Base-by-base conservation (phyloP, 2,113 vertebrate species). In the Nothocercus julius region DNA sequence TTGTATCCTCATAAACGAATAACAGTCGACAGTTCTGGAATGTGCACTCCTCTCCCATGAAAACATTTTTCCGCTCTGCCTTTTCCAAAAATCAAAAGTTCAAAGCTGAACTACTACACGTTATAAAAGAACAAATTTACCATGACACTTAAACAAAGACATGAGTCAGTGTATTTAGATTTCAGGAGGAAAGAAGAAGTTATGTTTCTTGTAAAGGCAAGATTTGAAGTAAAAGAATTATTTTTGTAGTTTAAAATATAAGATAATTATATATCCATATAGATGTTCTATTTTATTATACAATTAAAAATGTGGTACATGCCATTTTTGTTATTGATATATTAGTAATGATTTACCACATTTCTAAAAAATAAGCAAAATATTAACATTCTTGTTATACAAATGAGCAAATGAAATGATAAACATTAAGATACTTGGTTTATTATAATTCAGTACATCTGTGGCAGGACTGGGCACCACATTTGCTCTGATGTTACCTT, bases 51-150 rank as follows among this genome's bases (percentile, higher is more conserved):
- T 96, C 95, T 97, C 95, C 95, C 59, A 95, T 96, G 90, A 97
- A 97, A 97, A 97, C 17, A 63, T 97, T 98, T 98, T 98, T 98
- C 97, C 95, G 25, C 94, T 95, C 81, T 95, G 95, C 79, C 93
- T 92, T 96, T 96, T 97, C 97, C 97, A 98, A 98, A 97, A 97
- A 96, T 77, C 84, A 62, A 17, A 96, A 98, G 97, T 98, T 98
- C 97, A 98, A 97, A 98, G 97, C 97, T 97, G 83, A 94, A 96
- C 91, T 97, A 97, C 93, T 96, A 92, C 94, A 96, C 77, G 85
- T 98, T 97, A 97, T 97, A 96, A 96, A 95, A 97, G 91, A 97
- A 96, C 96, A 97, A 98, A 98, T 93, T 97, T 97, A 95, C 96
- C 97, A 97, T 96, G 96, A 92, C 94, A 93, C 94, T 97, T 98